A percentile compares a stretch with the other conserved stretches of the same genome.
These are phyloP conservation scores for Albula goreensis DNA, from an alignment of 2,113 vertebrate species.

Conservation along the genomic window DNA sequence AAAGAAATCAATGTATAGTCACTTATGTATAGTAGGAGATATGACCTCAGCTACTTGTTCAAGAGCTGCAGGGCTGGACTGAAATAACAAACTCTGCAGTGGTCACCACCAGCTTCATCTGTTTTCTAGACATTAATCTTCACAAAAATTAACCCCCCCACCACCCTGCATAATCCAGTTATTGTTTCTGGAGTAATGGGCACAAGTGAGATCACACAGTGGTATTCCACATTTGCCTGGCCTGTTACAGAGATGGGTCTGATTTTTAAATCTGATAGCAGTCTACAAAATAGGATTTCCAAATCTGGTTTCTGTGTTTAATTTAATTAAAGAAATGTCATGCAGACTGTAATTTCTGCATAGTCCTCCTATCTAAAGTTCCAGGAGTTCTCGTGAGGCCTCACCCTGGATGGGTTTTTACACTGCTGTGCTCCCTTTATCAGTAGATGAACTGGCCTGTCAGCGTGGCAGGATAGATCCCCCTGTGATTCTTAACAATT, in stretches of 20 bases:
- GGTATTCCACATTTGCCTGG: constrained; percentile 27
- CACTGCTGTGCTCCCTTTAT: not conserved
- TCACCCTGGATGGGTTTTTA: not conserved
- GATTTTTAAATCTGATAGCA: constrained; percentile 34
- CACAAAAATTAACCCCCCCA: not conserved
- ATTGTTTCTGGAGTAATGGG: constrained; percentile 19
- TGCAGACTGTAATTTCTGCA: not conserved
- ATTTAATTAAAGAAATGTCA: constrained; percentile 28
- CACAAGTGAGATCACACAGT: constrained; percentile 24
- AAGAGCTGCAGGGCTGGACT: not conserved
- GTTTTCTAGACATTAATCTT: not conserved
- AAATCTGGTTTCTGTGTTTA: constrained; percentile 43
- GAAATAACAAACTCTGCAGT: not conserved
- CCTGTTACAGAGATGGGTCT: constrained; percentile 15
- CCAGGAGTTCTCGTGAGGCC: not conserved
- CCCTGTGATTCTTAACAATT: not conserved
- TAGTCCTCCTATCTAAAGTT: not conserved
- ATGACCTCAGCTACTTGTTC: not conserved
- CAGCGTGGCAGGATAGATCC: not conserved
- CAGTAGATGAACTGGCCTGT: not conserved
- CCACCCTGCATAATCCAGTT: constrained; percentile 18
- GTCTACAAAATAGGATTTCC: constrained; percentile 44
- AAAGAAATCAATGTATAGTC: not conserved
- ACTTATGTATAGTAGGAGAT: too few species aligned
- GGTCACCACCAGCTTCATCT: not conserved